Base-by-base conservation (phyloP, 2,888 invertebrate genomes). In the Bimastos eiseni region DNA sequence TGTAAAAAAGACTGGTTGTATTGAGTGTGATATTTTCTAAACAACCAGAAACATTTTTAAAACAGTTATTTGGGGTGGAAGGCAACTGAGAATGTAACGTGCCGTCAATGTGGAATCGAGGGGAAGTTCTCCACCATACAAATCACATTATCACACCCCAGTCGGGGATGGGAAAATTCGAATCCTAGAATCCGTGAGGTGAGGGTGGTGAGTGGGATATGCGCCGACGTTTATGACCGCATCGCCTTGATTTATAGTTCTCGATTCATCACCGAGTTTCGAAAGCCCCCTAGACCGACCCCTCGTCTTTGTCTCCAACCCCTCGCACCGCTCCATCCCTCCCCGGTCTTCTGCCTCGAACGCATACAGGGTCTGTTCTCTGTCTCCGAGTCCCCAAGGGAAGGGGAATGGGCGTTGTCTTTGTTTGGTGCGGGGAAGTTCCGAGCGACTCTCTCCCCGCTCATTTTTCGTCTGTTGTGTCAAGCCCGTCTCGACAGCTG, bases 331-430 rank as follows among this genome's bases (percentile, higher is more conserved):
- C 70, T n/a, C 70, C n/a, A 30, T 1, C 30, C 30, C 70, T n/a
- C n/a, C 0, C n/a, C 30, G 70, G 70, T 70, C 70, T n/a, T 70
- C 8, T 70, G n/a, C 70, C 70, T n/a, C 70, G 70, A 70, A 70
- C n/a, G 70, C 70, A n/a, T n/a, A n/a, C n/a, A 70, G 70, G 70
- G 70, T 70, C 70, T 70, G 70, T 13, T 70, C 70, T 8, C 70
- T 70, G 70, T 70, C 70, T 70, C 70, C n/a, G 30, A 70, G 70
- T 70, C 70, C 70, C 70, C 70, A 5, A n/a, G 70, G 70, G 70
- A 70, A 70, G 70, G 70, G 70, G 70, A 70, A 70, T 30, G 70
- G 70, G 70, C n/a, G 70, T 70, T 70, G 70, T 70, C 70, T 70
- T 70, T 70, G 70, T 70, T 70, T 70, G 70, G 70, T n/a, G 70